Evolutionary conservation across 1,140 invertebrate species (phyloP).

Genomic region (Protaetia brevitarsis): DNA sequence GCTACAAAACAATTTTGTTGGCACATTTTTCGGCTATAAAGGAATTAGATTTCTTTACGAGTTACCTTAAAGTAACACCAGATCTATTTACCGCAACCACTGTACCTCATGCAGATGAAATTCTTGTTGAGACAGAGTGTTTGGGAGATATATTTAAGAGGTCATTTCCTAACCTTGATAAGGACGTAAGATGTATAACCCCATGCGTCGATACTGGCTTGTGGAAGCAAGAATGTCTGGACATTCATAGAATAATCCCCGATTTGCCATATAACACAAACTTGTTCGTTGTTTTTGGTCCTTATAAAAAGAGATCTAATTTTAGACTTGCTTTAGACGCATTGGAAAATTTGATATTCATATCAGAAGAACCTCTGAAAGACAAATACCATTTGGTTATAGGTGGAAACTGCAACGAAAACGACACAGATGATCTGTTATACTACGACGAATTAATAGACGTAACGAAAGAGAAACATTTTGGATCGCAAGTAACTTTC

Average conservation of each 20-base stretch:
- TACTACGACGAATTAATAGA: slow-evolving; percentile 40
- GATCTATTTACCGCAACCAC: slow-evolving; percentile 35
- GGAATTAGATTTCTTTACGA: slow-evolving; percentile 30
- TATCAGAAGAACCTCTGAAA: slow-evolving; percentile 30
- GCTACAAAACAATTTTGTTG: slow-evolving; percentile 36
- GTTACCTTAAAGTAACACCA: slow-evolving; percentile 33
- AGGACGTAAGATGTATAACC: slow-evolving; percentile 32
- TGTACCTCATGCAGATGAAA: slow-evolving; percentile 37
- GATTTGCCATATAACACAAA: slow-evolving; percentile 38
- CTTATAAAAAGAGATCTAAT: slow-evolving; percentile 38
- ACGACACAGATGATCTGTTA: slow-evolving; percentile 30
- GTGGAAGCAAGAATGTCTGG: slow-evolving; percentile 36
- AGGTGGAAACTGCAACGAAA: slow-evolving; percentile 39
- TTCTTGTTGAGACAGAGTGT: slow-evolving; percentile 36
- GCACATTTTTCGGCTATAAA: slow-evolving; percentile 33
- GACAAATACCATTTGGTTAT: slow-evolving; percentile 39
- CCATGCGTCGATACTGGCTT: slow-evolving; percentile 40
- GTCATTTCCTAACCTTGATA: slow-evolving; percentile 34
- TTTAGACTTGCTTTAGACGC: slow-evolving; percentile 41
- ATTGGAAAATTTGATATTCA: slow-evolving; percentile 37
- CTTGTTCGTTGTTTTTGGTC: slow-evolving; percentile 40
- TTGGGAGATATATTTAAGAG: slow-evolving; percentile 38
- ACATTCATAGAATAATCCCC: slow-evolving; percentile 40
- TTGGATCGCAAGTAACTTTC: slow-evolving; percentile 41
- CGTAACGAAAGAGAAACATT: slow-evolving; percentile 33